Base-by-base conservation (phyloP, 2,888 invertebrate species). In the Zele albiditarsus region DNA sequence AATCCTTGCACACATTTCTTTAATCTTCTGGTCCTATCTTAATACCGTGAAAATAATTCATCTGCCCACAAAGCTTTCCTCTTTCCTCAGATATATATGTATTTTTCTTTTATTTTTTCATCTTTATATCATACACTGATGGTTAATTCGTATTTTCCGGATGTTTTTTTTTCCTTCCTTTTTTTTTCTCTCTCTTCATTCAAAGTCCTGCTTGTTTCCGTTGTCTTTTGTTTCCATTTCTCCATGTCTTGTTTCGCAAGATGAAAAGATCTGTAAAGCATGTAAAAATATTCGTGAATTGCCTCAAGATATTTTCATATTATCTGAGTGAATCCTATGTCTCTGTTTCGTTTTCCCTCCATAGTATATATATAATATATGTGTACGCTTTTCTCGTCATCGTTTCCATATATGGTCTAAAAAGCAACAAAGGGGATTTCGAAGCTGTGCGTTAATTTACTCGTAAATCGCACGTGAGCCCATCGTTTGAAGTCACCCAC, bases 41-140 rank as follows among this genome's bases (percentile, higher is more conserved):
- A 27, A 58, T 38, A 74, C 46, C 67, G 71, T 42, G 65, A 20
- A 72, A 76, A 78, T 77, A 76, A 74, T 79, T 38, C 76, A 57
- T 73, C 67, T 76, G 74, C 67, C 53, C 53, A 62, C 27, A 46
- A 46, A 0, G 16, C 14, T 67, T 60, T 75, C 58, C 33, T 58
- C 70, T 66, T 65, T 58, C 28, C 28, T 62, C 53, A 33, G 53
- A 46, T 14, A 25, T 25, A 46, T 27, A 28, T 5, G 31, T 28
- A 31, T 62, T 31, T 62, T 46, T 68, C 6, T 27, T 68, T 68
- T n/a, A 49, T 23, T 72, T 74, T 74, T 58, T 75, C 67, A 10
- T 70, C 46, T 38, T 16, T 60, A 72, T 42, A 20, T 31, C 31
- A 31, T 3, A 62, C 14, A 31, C 28, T 28, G 31, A 5, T 14